Evolutionary conservation across 2,888 invertebrate species (phyloP).

Genomic region (Amphipoea lucens): DNA sequence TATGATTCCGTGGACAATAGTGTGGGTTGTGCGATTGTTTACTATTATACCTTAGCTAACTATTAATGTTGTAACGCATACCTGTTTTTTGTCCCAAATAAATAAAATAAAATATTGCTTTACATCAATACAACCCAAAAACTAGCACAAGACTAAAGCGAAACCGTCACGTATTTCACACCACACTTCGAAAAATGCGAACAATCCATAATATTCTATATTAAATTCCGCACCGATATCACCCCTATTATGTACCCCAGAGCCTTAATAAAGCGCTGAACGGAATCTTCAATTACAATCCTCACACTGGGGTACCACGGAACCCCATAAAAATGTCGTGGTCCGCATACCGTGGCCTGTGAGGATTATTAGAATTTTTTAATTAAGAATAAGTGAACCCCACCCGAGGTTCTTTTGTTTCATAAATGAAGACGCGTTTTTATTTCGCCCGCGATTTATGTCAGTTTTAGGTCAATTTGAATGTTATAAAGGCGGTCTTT

Average conservation of each 20-base stretch:
- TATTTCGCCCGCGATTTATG: slow-evolving; percentile 64
- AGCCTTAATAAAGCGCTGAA: slow-evolving; percentile 59
- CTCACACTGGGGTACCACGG: slow-evolving; percentile 38
- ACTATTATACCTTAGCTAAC: too few relatives aligned
- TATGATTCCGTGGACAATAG: too few relatives aligned
- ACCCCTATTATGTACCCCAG: slow-evolving; percentile 59
- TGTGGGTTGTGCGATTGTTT: too few relatives aligned
- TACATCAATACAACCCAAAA: neutral
- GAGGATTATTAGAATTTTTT: slow-evolving; percentile 69
- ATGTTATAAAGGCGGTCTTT: slow-evolving; percentile 57
- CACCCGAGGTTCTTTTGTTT: slow-evolving; percentile 56
- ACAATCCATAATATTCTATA: slow-evolving; percentile 54
- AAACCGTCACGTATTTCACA: slow-evolving; percentile 18
- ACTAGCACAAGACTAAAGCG: neutral
- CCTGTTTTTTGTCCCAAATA: too few relatives aligned
- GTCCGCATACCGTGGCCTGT: slow-evolving; percentile 52
- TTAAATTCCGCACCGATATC: slow-evolving; percentile 59
- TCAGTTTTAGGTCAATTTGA: slow-evolving; percentile 67
- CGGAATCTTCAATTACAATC: slow-evolving; percentile 62
- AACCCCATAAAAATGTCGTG: slow-evolving; percentile 60
- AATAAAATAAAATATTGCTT: too few relatives aligned
- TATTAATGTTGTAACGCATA: too few relatives aligned
- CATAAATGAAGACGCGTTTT: slow-evolving; percentile 67
- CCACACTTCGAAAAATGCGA: slow-evolving; percentile 49
- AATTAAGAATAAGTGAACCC: slow-evolving; percentile 71